Evolutionary conservation across 2,797 vertebrate species (phyloP).

Genomic region (Erpetoichthys calabaricus): DNA sequence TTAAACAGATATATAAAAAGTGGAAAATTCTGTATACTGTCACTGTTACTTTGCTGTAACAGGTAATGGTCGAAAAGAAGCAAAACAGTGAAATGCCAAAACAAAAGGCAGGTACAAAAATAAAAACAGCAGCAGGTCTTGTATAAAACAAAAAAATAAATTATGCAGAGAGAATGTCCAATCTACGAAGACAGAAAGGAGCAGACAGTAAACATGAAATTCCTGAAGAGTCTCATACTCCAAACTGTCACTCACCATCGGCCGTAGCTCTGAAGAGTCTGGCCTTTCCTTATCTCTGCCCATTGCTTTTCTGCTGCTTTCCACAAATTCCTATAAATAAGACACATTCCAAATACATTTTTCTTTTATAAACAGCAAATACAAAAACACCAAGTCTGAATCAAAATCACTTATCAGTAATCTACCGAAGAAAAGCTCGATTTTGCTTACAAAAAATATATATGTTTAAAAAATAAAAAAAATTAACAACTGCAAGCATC

Average conservation of each 20-base stretch:
- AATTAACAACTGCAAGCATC: too few relatives aligned
- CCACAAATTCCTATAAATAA: slow-evolving; percentile 80
- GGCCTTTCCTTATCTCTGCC: slow-evolving; percentile 62
- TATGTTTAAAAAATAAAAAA: too few relatives aligned
- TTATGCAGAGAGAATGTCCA: slow-evolving; percentile 70
- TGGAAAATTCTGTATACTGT: slow-evolving; percentile 17
- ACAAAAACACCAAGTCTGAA: too few relatives aligned
- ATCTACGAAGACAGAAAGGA: slow-evolving; percentile 81
- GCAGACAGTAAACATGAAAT: slow-evolving; percentile 85
- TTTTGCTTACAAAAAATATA: too few relatives aligned
- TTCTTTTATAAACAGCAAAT: neutral
- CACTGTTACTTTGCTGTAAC: slow-evolving; percentile 64
- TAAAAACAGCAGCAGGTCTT: slow-evolving; percentile 84
- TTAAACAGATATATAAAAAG: too few relatives aligned
- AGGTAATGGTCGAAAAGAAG: slow-evolving; percentile 59
- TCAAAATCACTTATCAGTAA: too few relatives aligned
- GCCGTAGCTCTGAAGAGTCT: slow-evolving; percentile 73
- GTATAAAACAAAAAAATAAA: slow-evolving; percentile 70
- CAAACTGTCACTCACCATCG: slow-evolving; percentile 88
- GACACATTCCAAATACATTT: slow-evolving; percentile 9
- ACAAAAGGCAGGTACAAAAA: slow-evolving; percentile 84
- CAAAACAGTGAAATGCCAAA: slow-evolving; percentile 76
- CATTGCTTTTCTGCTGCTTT: slow-evolving; percentile 78
- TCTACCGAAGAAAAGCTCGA: too few relatives aligned
- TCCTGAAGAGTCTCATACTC: slow-evolving; percentile 73